phyloP scores from a whole-genome alignment of 2,797 vertebrate genomes.

The Tolypeutes matacus region DNA sequence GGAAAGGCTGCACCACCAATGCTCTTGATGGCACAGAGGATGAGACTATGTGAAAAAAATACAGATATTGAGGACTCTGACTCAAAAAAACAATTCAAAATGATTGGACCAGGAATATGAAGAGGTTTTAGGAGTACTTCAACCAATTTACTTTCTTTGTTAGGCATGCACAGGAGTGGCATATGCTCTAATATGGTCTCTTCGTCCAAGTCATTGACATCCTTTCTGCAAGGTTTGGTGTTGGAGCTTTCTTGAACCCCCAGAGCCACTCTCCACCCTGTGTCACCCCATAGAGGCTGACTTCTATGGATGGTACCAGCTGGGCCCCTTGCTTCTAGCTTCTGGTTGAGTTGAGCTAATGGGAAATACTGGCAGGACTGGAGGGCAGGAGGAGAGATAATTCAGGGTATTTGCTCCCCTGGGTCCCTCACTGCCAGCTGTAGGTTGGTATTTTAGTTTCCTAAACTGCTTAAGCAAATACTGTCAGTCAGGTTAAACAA shows the following conservation, averaged over 20 bases:
- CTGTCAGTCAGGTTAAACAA: too few relatives aligned
- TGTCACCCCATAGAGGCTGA: background rate
- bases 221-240: too few relatives aligned
- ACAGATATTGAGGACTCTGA: background rate
- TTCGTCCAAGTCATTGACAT: too few relatives aligned
- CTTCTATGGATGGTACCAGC: background rate
- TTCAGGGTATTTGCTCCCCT: background rate
- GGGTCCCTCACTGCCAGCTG: background rate
- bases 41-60: background rate
- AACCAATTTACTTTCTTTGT: background rate
- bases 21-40: background rate
- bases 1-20: background rate
- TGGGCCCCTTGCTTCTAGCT: background rate
- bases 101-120: background rate
- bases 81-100: too few relatives aligned
- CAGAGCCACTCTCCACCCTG: too few relatives aligned
- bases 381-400: background rate
- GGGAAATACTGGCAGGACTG: background rate
- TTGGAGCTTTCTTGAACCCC: too few relatives aligned
- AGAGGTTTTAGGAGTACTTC: background rate
- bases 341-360: background rate
- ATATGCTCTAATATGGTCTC: too few relatives aligned
- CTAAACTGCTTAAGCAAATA: too few relatives aligned
- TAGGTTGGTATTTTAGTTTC: background rate
- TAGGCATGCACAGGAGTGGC: background rate